Percentiles rank a stretch among this genome's conserved stretches.
These are phyloP conservation scores for Platichthys stellatus DNA, from an alignment of 2,113 vertebrate genomes.

Conservation along the genomic window DNA sequence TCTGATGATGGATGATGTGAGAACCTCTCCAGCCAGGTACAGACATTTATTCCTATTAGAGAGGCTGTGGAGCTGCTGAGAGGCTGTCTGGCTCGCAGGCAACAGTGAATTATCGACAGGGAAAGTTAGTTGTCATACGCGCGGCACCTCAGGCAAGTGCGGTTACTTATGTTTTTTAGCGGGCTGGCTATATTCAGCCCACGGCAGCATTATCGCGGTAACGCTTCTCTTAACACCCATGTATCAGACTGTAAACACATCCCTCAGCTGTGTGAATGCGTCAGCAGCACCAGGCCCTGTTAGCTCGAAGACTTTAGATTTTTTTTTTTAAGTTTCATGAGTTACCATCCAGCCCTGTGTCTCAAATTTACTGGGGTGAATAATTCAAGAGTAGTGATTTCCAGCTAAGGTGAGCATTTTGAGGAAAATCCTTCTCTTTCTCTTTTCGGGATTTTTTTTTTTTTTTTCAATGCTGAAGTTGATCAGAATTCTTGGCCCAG, in stretches of 20 bases:
- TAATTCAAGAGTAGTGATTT: slow-evolving; percentile 50
- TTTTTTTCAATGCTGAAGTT: slow-evolving; percentile 13
- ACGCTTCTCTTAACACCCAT: slow-evolving; percentile 28
- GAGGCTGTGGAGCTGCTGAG: slow-evolving; percentile 22
- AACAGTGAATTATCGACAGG: slow-evolving; percentile 54
- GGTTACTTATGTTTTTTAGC: slow-evolving; percentile 45
- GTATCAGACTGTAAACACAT: slow-evolving; percentile 46
- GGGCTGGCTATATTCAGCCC: slow-evolving; percentile 34
- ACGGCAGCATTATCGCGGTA: slow-evolving; percentile 19
- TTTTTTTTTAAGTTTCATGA: background rate
- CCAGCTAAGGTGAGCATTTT: slow-evolving; percentile 43
- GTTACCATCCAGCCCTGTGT: slow-evolving; percentile 20
- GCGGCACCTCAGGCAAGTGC: slow-evolving; percentile 34
- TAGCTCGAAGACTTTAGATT: background rate
- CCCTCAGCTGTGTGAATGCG: slow-evolving; percentile 9
- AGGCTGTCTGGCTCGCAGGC: slow-evolving; percentile 39
- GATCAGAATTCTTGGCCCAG: slow-evolving; percentile 43
- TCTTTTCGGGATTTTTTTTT: background rate
- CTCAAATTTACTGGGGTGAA: slow-evolving; percentile 30
- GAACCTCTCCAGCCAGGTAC: slow-evolving; percentile 22
- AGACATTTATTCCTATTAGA: slow-evolving; percentile 61
- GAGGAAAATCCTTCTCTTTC: slow-evolving; percentile 19
- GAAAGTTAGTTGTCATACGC: slow-evolving; percentile 37
- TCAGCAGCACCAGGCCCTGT: background rate
- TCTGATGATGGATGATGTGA: slow-evolving; percentile 39